Evolutionary conservation across 2,797 vertebrate species (phyloP).

Genomic region (Epinephelus coioides): DNA sequence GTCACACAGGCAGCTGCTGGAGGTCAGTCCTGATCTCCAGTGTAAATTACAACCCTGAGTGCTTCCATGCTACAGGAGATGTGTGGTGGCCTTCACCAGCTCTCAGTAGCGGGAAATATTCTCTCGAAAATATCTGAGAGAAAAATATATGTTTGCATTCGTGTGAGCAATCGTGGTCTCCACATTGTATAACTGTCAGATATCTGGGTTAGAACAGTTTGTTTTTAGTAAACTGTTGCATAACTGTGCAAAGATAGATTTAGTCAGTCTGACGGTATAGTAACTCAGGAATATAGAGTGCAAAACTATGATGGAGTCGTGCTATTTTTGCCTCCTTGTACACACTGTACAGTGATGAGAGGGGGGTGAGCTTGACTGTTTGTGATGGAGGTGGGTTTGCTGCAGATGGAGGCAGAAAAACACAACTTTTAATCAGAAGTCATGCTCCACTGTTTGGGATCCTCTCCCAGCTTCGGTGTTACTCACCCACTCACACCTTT

Average conservation of each 20-base stretch:
- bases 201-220: slow-evolving; percentile 60
- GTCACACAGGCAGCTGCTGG: slow-evolving; percentile 65
- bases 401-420: slow-evolving; percentile 38
- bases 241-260: slow-evolving; percentile 70
- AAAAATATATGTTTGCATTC: slow-evolving; percentile 54
- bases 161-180: slow-evolving; percentile 18
- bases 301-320: slow-evolving; percentile 21
- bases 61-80: slow-evolving; percentile 5
- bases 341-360: slow-evolving; percentile 41
- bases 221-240: slow-evolving; percentile 72
- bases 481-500: slow-evolving; percentile 10
- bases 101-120: slow-evolving; percentile 50
- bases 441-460: neutral
- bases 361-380: slow-evolving; percentile 23
- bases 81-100: neutral
- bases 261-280: slow-evolving; percentile 53
- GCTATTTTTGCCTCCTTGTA: slow-evolving; percentile 46
- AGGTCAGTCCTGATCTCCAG: slow-evolving; percentile 63
- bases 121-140: neutral
- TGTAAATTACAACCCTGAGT: slow-evolving; percentile 45
- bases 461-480: neutral
- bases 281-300: slow-evolving; percentile 42
- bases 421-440: slow-evolving; percentile 2
- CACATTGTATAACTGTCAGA: slow-evolving; percentile 68
- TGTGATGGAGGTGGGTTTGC: slow-evolving; percentile 20